These are phyloP conservation scores for Philopedon plagiatum DNA, from an alignment of 2,888 invertebrate genomes.

Conservation along the genomic window DNA sequence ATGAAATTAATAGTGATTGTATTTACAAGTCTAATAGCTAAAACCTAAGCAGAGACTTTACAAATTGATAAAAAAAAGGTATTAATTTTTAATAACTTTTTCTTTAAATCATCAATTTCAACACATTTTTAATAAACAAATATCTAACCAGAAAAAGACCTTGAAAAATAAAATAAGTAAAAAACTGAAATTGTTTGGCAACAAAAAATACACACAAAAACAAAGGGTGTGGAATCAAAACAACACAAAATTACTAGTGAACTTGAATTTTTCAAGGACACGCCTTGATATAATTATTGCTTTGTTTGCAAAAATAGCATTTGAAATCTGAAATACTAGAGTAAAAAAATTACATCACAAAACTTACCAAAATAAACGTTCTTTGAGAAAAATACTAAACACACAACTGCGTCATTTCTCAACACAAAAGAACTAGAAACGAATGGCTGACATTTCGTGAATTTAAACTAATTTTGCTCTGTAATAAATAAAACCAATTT, in stretches of 20 bases:
- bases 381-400: constrained; percentile 26
- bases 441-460: constrained; percentile 34
- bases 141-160: constrained; percentile 30
- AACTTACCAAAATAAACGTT: constrained; percentile 32
- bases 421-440: constrained; percentile 46
- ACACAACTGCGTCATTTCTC: constrained; percentile 50
- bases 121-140: no score
- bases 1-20: no score
- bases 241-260: constrained; percentile 23
- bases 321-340: not conserved
- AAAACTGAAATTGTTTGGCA: constrained; percentile 36
- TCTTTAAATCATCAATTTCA: not conserved
- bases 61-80: not conserved
- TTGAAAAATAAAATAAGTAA: constrained; percentile 31
- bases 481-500: not conserved
- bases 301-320: not conserved
- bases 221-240: constrained; percentile 52
- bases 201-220: constrained; percentile 37
- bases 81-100: not conserved
- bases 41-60: no score
- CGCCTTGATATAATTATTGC: not conserved
- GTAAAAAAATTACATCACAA: constrained; percentile 2
- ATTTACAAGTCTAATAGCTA: no score
- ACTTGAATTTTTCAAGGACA: constrained; percentile 38
- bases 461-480: not conserved